These are phyloP conservation scores for Donacobius atricapilla DNA, from an alignment of 2,113 vertebrate species.

Conservation along the genomic window DNA sequence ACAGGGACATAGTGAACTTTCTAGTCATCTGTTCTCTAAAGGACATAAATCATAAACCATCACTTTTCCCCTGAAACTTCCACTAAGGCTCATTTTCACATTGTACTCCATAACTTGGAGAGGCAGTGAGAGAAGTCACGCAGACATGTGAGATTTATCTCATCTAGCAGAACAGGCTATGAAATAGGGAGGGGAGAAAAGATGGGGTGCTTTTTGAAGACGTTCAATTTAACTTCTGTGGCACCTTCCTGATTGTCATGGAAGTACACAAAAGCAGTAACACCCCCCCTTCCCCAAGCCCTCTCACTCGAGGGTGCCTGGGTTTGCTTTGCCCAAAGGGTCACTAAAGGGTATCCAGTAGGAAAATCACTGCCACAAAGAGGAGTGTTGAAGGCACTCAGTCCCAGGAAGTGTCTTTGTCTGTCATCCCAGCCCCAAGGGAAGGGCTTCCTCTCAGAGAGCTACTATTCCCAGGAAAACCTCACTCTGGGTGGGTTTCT, in stretches of 20 bases:
- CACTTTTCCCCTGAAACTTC: not conserved
- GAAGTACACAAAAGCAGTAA: not conserved
- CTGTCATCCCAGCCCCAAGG: not conserved
- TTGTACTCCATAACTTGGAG: not conserved
- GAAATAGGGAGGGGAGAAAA: not conserved
- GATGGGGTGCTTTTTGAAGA: not conserved
- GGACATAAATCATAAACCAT: not conserved
- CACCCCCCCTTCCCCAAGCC: not conserved
- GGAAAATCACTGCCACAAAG: not conserved
- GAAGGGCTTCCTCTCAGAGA: not conserved
- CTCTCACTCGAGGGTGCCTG: fast-evolving
- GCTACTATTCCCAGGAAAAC: not conserved
- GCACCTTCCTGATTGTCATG: not conserved
- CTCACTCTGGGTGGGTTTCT: not conserved
- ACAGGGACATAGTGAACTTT: not conserved
- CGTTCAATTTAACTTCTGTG: not conserved
- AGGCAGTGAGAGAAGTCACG: not conserved
- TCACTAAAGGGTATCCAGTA: not conserved
- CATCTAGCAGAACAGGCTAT: not conserved
- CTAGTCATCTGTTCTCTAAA: not conserved
- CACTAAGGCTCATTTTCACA: not conserved
- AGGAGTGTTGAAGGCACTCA: not conserved
- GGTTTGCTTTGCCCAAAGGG: not conserved
- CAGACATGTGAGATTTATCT: not conserved
- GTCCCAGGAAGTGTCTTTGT: not conserved